Base-by-base conservation (phyloP, 2,113 vertebrate genomes). In the Tetrao urogallus region DNA sequence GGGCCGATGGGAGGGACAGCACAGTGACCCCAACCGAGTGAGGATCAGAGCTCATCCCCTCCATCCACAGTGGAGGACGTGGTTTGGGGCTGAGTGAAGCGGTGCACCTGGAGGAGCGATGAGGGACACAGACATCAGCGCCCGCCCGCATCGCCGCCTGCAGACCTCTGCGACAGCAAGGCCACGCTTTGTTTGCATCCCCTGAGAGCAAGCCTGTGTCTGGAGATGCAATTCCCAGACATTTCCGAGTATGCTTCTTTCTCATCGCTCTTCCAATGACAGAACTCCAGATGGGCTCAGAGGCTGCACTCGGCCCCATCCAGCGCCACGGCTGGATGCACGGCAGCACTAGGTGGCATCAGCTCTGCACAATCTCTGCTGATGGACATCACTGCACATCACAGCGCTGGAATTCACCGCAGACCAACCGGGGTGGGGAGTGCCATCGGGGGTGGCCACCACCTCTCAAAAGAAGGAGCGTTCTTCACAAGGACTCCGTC, bases 281-380 rank as follows among this genome's bases (percentile, higher is more conserved):
- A 60, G 63, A 52, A 28, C 19, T 45, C 57, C 56, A 16, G 56
- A n/a, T 0, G 50, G 69, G 43, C 48, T 80, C 16, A 38, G 5
- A 7, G 18, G 74, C 47, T 5, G 20, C 47, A 4, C 50, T 27
- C 25, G 25, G 50, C 25, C 50, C 7, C 24, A 27, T 52, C 50
- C 25, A 3, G 50, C 6, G 11, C 48, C 21, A 22, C 22, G 5
- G 50, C 25, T 21, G 32, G n/a, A 13, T 21, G 57, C n/a, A n/a
- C 20, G n/a, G 58, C 17, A 48, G 76, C 88, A 60, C 67, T 54
- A 75, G 82, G 45, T 83, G 82, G 86, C 73, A 83, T 86, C 86
- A 45, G 82, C 67, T 48, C 76, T 3, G 20, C 64, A 30, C 18
- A 6, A 9, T 56, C 13, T 28, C 70, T 36, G 13, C 22, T 24